A percentile compares a stretch with the other conserved stretches of the same genome.
These are phyloP conservation scores for Saxicola maurus DNA, from an alignment of 2,797 vertebrate species.

Conservation along the genomic window DNA sequence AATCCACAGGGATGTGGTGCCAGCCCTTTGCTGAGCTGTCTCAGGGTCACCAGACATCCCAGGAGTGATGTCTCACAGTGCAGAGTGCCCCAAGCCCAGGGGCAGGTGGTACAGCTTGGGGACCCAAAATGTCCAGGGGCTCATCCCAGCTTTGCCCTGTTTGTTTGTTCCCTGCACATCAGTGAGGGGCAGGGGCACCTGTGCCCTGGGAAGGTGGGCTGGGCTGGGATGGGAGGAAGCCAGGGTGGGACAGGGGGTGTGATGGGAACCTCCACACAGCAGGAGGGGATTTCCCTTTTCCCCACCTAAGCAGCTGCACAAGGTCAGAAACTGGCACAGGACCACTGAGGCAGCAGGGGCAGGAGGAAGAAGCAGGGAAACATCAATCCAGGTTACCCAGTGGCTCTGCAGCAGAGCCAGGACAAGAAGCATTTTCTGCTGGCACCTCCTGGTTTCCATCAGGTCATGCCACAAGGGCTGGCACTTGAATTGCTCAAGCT, in stretches of 20 bases:
- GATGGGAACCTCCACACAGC: fast-evolving
- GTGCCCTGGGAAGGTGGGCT: neutral
- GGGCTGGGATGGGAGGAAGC: neutral
- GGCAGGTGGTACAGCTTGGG: neutral
- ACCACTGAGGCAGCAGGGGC: neutral
- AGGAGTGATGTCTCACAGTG: fast-evolving
- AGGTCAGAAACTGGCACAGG: neutral
- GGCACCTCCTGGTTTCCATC: neutral
- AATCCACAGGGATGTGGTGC: fast-evolving
- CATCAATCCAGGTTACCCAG: fast-evolving
- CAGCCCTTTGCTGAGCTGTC: neutral
- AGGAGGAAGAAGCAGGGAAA: neutral
- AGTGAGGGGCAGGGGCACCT: neutral
- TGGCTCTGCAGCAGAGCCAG: neutral
- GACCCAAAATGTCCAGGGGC: fast-evolving
- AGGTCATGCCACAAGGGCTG: neutral
- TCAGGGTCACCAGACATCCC: neutral
- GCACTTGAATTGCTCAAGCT: neutral
- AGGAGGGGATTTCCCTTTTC: fast-evolving
- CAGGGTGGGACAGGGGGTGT: neutral
- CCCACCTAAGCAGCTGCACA: neutral
- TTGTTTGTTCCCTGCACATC: neutral
- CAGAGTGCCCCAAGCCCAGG: neutral
- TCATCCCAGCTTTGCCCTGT: neutral
- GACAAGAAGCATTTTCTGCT: neutral